Evolutionary conservation across 2,797 vertebrate genomes (phyloP).

Genomic region (Sebastes itinus): DNA sequence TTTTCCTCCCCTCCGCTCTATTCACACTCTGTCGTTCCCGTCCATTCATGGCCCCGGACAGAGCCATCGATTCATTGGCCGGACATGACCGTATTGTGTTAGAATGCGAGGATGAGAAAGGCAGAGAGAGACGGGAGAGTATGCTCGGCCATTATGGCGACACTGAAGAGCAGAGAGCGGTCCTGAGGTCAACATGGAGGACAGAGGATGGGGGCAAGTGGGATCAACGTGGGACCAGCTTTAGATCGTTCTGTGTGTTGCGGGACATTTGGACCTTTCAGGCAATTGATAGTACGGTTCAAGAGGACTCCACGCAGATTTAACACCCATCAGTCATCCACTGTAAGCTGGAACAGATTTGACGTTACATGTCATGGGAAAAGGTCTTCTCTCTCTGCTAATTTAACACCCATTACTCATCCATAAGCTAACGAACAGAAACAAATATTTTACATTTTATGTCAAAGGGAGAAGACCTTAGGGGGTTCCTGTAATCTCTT

Average conservation of each 20-base stretch:
- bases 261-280: slow-evolving; percentile 40
- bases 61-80: slow-evolving; percentile 76
- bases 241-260: slow-evolving; percentile 25
- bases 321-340: slow-evolving; percentile 53
- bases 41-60: slow-evolving; percentile 73
- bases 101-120: slow-evolving; percentile 72
- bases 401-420: slow-evolving; percentile 16
- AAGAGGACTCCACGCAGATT: slow-evolving; percentile 43
- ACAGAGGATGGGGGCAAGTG: slow-evolving; percentile 21
- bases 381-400: slow-evolving; percentile 28
- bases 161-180: slow-evolving; percentile 47
- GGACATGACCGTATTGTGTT: slow-evolving; percentile 72
- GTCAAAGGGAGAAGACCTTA: neutral
- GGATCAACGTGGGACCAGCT: slow-evolving; percentile 27
- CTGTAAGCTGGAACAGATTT: slow-evolving; percentile 42
- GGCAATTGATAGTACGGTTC: slow-evolving; percentile 21
- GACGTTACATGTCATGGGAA: slow-evolving; percentile 57
- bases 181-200: slow-evolving; percentile 60
- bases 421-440: slow-evolving; percentile 3
- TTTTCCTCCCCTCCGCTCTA: slow-evolving; percentile 46
- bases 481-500: neutral
- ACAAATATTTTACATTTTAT: slow-evolving; percentile 3
- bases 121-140: slow-evolving; percentile 35
- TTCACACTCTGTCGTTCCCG: slow-evolving; percentile 46
- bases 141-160: slow-evolving; percentile 19